Conservation (phyloP, 2,797 vertebrate genomes). For the Chiloscyllium punctatum region DNA sequence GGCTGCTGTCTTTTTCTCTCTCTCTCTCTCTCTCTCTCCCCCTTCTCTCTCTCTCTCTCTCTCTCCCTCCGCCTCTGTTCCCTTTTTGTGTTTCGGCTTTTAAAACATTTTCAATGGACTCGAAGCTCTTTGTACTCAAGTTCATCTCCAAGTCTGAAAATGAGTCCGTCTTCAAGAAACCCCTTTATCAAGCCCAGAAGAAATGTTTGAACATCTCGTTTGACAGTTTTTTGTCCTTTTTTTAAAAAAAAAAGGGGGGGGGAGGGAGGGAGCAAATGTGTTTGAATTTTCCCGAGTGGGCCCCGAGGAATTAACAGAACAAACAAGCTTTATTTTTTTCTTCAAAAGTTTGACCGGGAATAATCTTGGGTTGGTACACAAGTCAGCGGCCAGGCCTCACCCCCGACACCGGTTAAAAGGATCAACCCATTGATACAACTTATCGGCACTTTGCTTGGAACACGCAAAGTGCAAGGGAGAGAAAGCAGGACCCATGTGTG, state of each 20-base stretch:
- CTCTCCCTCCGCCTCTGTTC: constrained; percentile 55
- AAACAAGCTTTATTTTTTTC: neutral
- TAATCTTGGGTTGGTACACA: constrained; percentile 2
- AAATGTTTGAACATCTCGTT: constrained; percentile 48
- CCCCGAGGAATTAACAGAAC: constrained; percentile 6
- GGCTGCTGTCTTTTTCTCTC: constrained; percentile 40
- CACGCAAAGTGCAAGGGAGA: too few relatives aligned
- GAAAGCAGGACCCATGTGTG: neutral
- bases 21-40: constrained; percentile 42
- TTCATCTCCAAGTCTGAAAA: constrained; percentile 79
- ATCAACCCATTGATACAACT: neutral
- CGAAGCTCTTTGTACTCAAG: constrained; percentile 67
- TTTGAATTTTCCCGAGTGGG: neutral
- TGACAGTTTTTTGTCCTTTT: constrained; percentile 40
- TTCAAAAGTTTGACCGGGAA: constrained; percentile 5
- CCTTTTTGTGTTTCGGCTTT: constrained; percentile 66
- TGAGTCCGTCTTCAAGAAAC: constrained; percentile 45
- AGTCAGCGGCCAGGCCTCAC: neutral
- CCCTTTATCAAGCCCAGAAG: constrained; percentile 47
- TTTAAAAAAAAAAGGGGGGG: neutral
- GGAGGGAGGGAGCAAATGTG: constrained; percentile 37
- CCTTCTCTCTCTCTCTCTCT: constrained; percentile 40
- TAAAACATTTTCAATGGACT: constrained; percentile 63
- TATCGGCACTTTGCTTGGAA: neutral
- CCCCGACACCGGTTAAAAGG: neutral